Evolutionary conservation across 2,888 invertebrate genomes (phyloP).

Genomic region (Lithodes maja): DNA sequence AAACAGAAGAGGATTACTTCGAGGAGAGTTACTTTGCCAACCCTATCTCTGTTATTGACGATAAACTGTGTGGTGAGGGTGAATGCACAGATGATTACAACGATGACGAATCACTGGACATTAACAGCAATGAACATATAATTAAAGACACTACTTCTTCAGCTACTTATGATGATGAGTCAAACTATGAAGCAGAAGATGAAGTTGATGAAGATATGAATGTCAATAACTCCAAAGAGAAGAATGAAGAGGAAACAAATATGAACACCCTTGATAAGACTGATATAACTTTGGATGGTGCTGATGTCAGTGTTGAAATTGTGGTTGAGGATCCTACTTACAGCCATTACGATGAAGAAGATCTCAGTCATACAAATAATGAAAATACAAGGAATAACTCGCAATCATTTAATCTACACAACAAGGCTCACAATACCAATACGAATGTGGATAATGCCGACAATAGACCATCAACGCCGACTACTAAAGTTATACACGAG

Average conservation of each 20-base stretch:
- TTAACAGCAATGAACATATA: background rate
- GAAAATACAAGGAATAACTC: background rate
- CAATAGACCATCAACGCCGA: too few relatives aligned
- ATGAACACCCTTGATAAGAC: background rate
- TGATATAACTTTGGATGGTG: background rate
- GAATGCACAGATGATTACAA: slow-evolving; percentile 14
- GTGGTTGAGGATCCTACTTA: slow-evolving; percentile 1
- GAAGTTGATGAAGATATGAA: slow-evolving; percentile 6
- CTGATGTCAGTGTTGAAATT: slow-evolving; percentile 8
- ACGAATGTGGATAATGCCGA: too few relatives aligned
- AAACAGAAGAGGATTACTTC: slow-evolving; percentile 3
- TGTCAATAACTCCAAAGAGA: background rate
- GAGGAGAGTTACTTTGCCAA: background rate
- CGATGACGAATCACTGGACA: background rate
- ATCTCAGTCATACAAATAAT: slow-evolving; percentile 26
- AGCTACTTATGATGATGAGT: background rate
- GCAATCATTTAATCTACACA: too few relatives aligned
- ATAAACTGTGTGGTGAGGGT: background rate
- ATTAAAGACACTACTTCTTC: background rate
- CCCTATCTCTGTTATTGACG: background rate
- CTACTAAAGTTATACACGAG: background rate
- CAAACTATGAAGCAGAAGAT: background rate
- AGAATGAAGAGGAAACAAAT: background rate
- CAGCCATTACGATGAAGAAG: background rate
- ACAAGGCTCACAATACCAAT: too few relatives aligned